Percentiles rank a stretch among this genome's conserved stretches.
Conservation (phyloP, 2,888 invertebrate genomes). For the Drosophila pseudotalamancana region DNA sequence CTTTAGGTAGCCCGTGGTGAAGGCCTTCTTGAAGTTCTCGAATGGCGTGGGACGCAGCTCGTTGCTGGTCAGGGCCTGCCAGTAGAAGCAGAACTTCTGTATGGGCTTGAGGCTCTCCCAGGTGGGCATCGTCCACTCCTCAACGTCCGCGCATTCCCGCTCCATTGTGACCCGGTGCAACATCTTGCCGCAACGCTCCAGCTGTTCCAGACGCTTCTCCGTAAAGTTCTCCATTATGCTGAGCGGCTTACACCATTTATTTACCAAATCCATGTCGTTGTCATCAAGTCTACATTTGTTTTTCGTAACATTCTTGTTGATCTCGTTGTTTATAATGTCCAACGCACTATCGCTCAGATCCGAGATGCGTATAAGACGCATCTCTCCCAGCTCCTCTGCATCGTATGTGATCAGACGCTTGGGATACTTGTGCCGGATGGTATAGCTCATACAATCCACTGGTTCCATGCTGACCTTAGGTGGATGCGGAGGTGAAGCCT, state of each 20-base stretch:
- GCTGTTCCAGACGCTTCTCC: not conserved
- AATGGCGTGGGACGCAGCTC: constrained; percentile 50
- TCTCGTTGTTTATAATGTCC: not conserved
- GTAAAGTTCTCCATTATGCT: not conserved
- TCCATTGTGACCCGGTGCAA: constrained; percentile 18
- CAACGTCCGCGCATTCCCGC: not conserved
- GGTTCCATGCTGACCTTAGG: too few species aligned
- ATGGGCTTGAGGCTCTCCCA: constrained; percentile 50
- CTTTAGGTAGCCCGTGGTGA: not conserved
- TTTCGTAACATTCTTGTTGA: too few species aligned
- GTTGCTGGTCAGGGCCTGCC: constrained; percentile 59
- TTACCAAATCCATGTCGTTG: not conserved
- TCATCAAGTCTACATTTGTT: not conserved
- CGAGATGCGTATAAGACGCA: constrained; percentile 41
- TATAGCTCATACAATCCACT: constrained; percentile 31
- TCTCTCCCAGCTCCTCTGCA: constrained; percentile 45
- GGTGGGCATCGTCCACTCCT: accelerated
- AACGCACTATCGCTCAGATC: constrained; percentile 31
- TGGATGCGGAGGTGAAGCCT: too few species aligned
- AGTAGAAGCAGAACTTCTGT: constrained; percentile 62
- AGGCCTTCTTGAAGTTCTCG: constrained; percentile 61
- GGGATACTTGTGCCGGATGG: constrained; percentile 51
- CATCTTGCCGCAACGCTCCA: constrained; percentile 31
- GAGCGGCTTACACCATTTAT: not conserved
- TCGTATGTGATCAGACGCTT: constrained; percentile 58